These are phyloP conservation scores for Latheticus oryzae DNA, from an alignment of 2,888 invertebrate species.

Conservation along the genomic window DNA sequence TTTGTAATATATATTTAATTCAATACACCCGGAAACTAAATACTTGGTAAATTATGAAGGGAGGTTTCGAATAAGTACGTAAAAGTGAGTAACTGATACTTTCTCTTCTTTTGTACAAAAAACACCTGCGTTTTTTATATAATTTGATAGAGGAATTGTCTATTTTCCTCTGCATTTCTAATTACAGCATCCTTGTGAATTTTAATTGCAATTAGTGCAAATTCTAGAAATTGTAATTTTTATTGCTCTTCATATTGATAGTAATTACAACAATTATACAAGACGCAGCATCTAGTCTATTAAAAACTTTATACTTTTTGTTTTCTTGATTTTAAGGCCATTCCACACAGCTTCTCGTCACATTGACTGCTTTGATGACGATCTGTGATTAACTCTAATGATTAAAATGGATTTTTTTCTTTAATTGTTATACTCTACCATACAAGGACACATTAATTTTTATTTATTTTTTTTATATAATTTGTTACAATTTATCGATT, in stretches of 20 bases:
- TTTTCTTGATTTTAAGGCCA: slow-evolving; percentile 33
- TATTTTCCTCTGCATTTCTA: slow-evolving; percentile 1
- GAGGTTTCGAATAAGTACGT: slow-evolving; percentile 1
- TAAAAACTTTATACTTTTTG: slow-evolving; percentile 36
- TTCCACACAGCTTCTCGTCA: slow-evolving; percentile 33
- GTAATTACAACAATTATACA: slow-evolving; percentile 18
- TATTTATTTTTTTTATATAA: slow-evolving; percentile 20
- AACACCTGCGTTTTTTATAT: no score
- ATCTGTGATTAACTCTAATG: slow-evolving; percentile 36
- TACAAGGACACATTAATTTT: slow-evolving; percentile 35
- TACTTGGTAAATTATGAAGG: slow-evolving; percentile 2
- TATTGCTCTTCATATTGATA: background rate
- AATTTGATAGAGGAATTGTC: background rate
- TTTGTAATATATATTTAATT: no score
- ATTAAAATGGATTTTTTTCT: slow-evolving; percentile 32
- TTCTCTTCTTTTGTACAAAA: no score
- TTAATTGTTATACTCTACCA: slow-evolving; percentile 9
- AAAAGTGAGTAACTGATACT: no score
- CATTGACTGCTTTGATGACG: slow-evolving; percentile 41
- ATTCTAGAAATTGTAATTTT: slow-evolving; percentile 3
- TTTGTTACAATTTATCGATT: slow-evolving; percentile 30
- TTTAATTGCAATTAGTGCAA: slow-evolving; percentile 2
- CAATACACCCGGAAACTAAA: slow-evolving; percentile 9
- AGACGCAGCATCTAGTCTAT: slow-evolving; percentile 33
- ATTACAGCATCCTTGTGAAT: slow-evolving; percentile 1